Conservation (phyloP, 2,888 invertebrate species). For the Caenorhabditis panamensis region DNA sequence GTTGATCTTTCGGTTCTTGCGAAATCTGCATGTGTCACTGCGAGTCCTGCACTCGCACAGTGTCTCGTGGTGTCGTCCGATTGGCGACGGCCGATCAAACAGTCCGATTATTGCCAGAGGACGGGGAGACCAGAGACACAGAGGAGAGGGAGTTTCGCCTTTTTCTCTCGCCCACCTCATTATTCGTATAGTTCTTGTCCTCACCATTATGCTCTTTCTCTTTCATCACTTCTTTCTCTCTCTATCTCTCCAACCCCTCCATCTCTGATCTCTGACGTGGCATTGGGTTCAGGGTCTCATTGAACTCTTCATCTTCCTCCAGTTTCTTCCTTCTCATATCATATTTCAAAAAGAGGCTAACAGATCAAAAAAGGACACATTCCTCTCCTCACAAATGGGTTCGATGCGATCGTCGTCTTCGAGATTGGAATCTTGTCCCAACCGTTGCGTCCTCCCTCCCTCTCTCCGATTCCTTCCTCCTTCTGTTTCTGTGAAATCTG, state of each 20-base stretch:
- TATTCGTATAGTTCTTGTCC: conserved; percentile 14
- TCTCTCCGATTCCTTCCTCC: neutral
- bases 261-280: neutral
- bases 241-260: neutral
- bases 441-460: neutral
- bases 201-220: conserved; percentile 5
- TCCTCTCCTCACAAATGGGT: neutral
- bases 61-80: neutral
- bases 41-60: neutral
- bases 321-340: neutral
- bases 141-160: conserved; percentile 17
- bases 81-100: conserved; percentile 38
- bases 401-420: neutral
- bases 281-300: neutral
- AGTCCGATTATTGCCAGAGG: conserved; percentile 51
- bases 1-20: conserved; percentile 35
- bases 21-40: conserved; percentile 14
- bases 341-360: neutral
- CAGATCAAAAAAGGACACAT: neutral
- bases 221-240: conserved; percentile 2
- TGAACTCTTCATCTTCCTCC: neutral
- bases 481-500: no score
- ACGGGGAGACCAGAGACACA: neutral
- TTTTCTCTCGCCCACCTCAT: neutral
- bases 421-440: neutral